Evolutionary conservation across 2,888 invertebrate species (phyloP).

Genomic region (Rambutsinella grinnellia): DNA sequence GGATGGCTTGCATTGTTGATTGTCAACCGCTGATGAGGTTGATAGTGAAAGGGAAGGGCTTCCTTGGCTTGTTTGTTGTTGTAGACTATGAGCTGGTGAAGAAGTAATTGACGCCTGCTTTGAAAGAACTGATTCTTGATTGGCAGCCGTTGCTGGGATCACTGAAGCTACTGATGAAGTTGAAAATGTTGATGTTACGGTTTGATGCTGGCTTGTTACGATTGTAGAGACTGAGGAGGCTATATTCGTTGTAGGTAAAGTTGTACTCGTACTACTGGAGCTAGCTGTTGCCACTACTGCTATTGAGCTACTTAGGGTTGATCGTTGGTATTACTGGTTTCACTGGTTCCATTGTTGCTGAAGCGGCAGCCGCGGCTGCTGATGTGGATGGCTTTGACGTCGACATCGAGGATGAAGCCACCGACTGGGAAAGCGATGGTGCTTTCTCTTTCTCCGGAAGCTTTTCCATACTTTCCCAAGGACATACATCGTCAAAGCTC

Average conservation of each 20-base stretch:
- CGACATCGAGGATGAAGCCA: slow-evolving; percentile 10
- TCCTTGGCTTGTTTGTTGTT: slow-evolving; percentile 6
- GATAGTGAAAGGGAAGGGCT: not conserved
- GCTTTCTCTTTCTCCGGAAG: slow-evolving; percentile 50
- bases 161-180: slow-evolving; percentile 15
- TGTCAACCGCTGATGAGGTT: slow-evolving; percentile 4
- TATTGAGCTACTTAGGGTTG: no score
- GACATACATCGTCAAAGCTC: slow-evolving; percentile 66
- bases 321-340: no score
- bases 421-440: slow-evolving; percentile 20
- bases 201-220: not conserved
- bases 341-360: not conserved
- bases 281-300: no score
- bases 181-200: not conserved
- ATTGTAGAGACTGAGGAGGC: not conserved
- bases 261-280: no score
- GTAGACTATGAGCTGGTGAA: slow-evolving; percentile 16
- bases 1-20: not conserved
- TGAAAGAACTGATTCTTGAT: slow-evolving; percentile 23
- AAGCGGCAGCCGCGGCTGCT: slow-evolving; percentile 20
- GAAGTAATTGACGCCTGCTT: slow-evolving; percentile 34
- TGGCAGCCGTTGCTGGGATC: no score
- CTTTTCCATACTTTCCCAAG: slow-evolving; percentile 65
- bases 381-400: slow-evolving; percentile 39
- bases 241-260: not conserved